Percentiles rank a stretch among this genome's conserved stretches.
These are phyloP conservation scores for Empis livida DNA, from an alignment of 2,888 invertebrate genomes.

Conservation along the genomic window DNA sequence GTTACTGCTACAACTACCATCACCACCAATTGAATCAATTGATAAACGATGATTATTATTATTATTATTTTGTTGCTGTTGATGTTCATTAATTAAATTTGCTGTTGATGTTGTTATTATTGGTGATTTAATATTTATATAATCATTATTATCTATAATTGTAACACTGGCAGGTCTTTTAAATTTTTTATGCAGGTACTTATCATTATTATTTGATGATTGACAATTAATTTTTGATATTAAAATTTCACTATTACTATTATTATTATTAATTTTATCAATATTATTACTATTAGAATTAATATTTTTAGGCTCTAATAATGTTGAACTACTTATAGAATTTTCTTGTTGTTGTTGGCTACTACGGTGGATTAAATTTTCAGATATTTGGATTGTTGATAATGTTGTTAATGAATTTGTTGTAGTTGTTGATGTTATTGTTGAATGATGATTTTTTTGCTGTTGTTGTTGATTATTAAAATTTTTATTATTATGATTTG, in stretches of 20 bases:
- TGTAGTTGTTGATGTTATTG: slow-evolving; percentile 8
- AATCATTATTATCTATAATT: background rate
- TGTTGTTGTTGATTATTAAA: slow-evolving; percentile 9
- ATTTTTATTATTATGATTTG: too few relatives aligned
- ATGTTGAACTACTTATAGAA: too few relatives aligned
- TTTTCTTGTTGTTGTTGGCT: background rate
- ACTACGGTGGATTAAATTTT: background rate
- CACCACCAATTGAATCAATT: background rate
- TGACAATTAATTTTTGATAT: slow-evolving; percentile 4
- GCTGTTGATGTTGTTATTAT: background rate
- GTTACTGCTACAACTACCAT: background rate
- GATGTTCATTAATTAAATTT: background rate
- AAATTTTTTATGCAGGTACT: slow-evolving; percentile 86
- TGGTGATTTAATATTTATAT: background rate
- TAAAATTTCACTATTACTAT: slow-evolving; percentile 8
- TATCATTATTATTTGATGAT: slow-evolving; percentile 40
- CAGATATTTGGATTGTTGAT: too few relatives aligned
- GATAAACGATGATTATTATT: background rate
- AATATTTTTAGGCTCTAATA: background rate
- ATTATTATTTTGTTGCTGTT: too few relatives aligned
- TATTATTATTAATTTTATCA: slow-evolving; percentile 10
- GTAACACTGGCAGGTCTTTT: slow-evolving; percentile 63
- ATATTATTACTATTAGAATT: slow-evolving; percentile 1
- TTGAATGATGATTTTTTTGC: slow-evolving; percentile 7
- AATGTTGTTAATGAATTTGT: slow-evolving; percentile 2